Base-by-base conservation (phyloP, 2,888 invertebrate species). In the Ichneumon xanthorius region DNA sequence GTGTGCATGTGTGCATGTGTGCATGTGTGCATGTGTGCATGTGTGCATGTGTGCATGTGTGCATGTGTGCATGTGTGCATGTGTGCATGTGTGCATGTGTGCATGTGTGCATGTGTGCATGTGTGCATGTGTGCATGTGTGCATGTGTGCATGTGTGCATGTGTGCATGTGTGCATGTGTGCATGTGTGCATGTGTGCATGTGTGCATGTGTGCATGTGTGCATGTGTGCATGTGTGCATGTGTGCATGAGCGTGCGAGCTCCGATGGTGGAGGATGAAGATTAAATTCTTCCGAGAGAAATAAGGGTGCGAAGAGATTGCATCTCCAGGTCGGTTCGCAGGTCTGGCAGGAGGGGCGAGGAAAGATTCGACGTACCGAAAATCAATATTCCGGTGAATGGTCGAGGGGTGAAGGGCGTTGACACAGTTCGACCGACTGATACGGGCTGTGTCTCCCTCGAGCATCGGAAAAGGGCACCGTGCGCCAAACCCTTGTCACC, bases 361-460 rank as follows among this genome's bases (percentile, higher is more conserved):
- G 63, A 65, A 11, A 79, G 11, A 58, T 75, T 58, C 45, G 53
- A 63, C 37, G 40, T 16, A 33, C 45, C 81, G 73, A 75, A 71
- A 76, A 76, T 85, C 65, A 77, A 80, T 68, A 55, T 82, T 50
- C 45, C 67, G n/a, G 7, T 33, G 45, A 72, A 72, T 30, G 77
- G 85, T 37, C 68, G 48, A 61, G 72, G 72, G 61, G 22, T 45
- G 14, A 80, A 11, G 22, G 77, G 80, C n/a, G 45, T 30, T 3
- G 58, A 19, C 40, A 19, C 19, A 16, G 67, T 73, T n/a, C 33
- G 48, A 16, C 37, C 58, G 11, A 73, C 19, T 45, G 80, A 80
- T 50, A 63, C 80, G 53, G 63, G 77, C 19, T 88, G 88, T 53
- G 82, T 87, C 45, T 88, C 88, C 76, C 63, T 87, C 45, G 81